These are phyloP conservation scores for Eutolmus rufibarbis DNA, from an alignment of 2,888 invertebrate species.

Conservation along the genomic window DNA sequence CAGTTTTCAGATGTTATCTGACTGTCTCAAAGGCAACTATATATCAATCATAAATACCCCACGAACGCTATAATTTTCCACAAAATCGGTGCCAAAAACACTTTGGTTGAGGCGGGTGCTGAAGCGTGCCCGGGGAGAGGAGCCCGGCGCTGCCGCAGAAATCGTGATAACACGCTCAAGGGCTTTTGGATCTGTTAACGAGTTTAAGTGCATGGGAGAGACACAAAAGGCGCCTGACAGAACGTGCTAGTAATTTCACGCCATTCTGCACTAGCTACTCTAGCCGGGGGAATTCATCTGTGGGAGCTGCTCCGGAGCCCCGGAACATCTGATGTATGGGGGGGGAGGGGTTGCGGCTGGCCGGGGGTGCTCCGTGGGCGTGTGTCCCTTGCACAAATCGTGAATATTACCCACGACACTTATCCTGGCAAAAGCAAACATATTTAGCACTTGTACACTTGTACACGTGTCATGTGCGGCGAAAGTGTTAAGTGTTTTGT, in stretches of 20 bases:
- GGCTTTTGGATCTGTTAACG: conserved; percentile 33
- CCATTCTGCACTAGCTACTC: conserved; percentile 30
- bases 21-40: not conserved
- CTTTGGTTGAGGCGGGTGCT: not conserved
- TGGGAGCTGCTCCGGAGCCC: not conserved
- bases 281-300: not conserved
- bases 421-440: conserved; percentile 1
- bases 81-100: conserved; percentile 29
- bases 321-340: not conserved
- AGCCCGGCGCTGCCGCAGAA: not conserved
- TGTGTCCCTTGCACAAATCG: conserved; percentile 17
- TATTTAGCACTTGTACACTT: conserved; percentile 19
- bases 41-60: conserved; percentile 7
- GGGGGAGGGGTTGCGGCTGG: not conserved
- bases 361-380: not conserved
- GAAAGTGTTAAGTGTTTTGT: conserved; percentile 28
- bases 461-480: conserved; percentile 13
- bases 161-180: conserved; percentile 32
- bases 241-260: conserved; percentile 38
- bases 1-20: not conserved
- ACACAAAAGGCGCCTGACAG: conserved; percentile 31
- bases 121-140: not conserved
- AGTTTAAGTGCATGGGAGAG: conserved; percentile 29
- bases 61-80: not conserved
- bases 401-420: conserved; percentile 19